A percentile compares a stretch with the other conserved stretches of the same genome.
These are phyloP conservation scores for Luffia ferchaultella DNA, from an alignment of 2,888 invertebrate species.

Conservation along the genomic window DNA sequence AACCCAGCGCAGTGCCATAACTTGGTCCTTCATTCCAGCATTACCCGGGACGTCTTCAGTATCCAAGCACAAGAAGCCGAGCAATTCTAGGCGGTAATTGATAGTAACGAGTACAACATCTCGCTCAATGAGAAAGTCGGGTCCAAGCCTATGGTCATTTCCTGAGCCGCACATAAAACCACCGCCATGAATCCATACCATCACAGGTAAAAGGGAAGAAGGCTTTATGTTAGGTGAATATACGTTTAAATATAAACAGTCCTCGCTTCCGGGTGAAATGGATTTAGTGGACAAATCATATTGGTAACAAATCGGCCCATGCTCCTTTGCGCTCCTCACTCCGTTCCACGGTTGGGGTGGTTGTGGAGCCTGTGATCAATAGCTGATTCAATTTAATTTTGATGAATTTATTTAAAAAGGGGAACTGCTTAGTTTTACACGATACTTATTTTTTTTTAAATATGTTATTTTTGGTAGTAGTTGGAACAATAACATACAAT, in stretches of 20 bases:
- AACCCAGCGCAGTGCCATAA: constrained; percentile 59
- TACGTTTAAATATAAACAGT: constrained; percentile 48
- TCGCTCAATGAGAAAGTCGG: constrained; percentile 35
- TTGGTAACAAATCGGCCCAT: constrained; percentile 34
- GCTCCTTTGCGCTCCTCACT: constrained; percentile 32
- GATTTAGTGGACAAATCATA: constrained; percentile 17
- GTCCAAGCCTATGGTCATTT: constrained; percentile 31
- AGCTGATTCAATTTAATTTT: constrained; percentile 26
- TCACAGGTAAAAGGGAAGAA: constrained; percentile 28
- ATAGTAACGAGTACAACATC: constrained; percentile 40
- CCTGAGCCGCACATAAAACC: constrained; percentile 40
- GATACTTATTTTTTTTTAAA: too few species aligned
- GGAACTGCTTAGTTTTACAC: too few species aligned
- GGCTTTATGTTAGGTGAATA: constrained; percentile 35
- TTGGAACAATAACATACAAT: too few species aligned
- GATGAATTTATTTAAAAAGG: background rate
- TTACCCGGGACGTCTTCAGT: constrained; percentile 58
- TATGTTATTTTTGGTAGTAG: too few species aligned
- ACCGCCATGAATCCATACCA: constrained; percentile 49
- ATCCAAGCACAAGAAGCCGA: constrained; percentile 39
- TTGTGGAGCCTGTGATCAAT: constrained; percentile 32
- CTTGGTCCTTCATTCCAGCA: constrained; percentile 63
- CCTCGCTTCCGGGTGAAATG: constrained; percentile 31
- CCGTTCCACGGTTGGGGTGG: constrained; percentile 37
- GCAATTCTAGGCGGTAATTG: constrained; percentile 45